These are phyloP conservation scores for Phymatocera aterrima DNA, from an alignment of 2,888 invertebrate genomes.

Conservation along the genomic window DNA sequence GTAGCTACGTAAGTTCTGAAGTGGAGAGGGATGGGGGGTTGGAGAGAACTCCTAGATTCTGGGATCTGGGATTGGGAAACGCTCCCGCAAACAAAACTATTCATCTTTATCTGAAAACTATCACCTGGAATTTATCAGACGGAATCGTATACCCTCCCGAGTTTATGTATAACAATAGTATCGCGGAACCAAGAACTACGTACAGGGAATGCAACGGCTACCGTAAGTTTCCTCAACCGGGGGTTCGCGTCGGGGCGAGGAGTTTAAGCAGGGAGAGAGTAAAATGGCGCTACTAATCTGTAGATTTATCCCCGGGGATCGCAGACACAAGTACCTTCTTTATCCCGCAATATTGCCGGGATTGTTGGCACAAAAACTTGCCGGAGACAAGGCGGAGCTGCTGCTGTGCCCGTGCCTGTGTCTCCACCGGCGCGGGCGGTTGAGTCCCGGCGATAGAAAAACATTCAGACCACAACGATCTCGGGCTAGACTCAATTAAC, in stretches of 20 bases:
- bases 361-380: constrained; percentile 40
- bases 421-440: not conserved
- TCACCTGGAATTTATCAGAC: constrained; percentile 59
- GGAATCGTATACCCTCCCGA: not conserved
- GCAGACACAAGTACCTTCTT: constrained; percentile 39
- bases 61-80: constrained; percentile 35
- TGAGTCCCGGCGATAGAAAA: constrained; percentile 3
- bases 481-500: constrained; percentile 34
- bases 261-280: constrained; percentile 2
- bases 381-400: not conserved
- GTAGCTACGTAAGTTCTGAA: not conserved
- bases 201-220: constrained; percentile 41
- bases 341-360: constrained; percentile 52
- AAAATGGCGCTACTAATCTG: constrained; percentile 57
- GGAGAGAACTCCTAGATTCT: not conserved
- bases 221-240: not conserved
- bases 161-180: constrained; percentile 24
- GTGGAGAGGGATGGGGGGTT: not conserved
- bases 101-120: constrained; percentile 64
- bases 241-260: no score
- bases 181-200: constrained; percentile 31
- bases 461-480: constrained; percentile 34
- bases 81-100: constrained; percentile 66
- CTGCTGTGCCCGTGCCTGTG: not conserved
- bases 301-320: constrained; percentile 58